Evolutionary conservation across 2,797 vertebrate species (phyloP).

Genomic region (Bradypus variegatus): DNA sequence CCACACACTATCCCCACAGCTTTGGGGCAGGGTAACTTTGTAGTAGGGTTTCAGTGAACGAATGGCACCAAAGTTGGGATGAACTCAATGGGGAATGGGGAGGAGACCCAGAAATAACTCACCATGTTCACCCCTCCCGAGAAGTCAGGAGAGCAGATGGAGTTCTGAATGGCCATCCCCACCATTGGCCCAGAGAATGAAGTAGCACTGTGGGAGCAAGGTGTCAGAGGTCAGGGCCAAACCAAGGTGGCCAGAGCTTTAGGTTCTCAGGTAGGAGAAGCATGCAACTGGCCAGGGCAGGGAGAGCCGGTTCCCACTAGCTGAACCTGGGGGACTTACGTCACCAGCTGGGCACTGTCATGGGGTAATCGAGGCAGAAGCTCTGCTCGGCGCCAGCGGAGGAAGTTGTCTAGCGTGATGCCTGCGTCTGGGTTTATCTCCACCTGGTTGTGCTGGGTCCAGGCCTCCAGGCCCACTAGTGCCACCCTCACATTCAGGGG

Average conservation of each 20-base stretch:
- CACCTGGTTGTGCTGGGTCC: constrained; percentile 81
- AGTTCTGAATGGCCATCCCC: constrained; percentile 87
- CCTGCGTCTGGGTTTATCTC: constrained; percentile 73
- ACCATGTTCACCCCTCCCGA: constrained; percentile 92
- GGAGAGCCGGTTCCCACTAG: not conserved
- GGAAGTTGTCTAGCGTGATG: constrained; percentile 81
- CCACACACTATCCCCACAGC: not conserved
- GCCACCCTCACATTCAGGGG: constrained; percentile 85
- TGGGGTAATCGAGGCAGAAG: constrained; percentile 84
- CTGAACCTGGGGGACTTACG: constrained; percentile 69
- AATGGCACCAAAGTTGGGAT: not conserved
- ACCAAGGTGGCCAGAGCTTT: not conserved
- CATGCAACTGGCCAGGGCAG: not conserved
- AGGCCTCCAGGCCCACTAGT: constrained; percentile 87
- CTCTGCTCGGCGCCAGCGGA: constrained; percentile 83
- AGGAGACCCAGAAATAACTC: constrained; percentile 55
- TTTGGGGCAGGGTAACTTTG: not conserved
- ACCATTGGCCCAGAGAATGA: constrained; percentile 81
- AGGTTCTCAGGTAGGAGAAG: not conserved
- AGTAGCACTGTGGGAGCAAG: constrained; percentile 71
- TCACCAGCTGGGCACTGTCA: constrained; percentile 89
- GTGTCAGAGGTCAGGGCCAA: not conserved
- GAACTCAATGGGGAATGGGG: not conserved
- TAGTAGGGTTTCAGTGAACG: not conserved
- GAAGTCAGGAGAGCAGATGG: constrained; percentile 84